phyloP scores from a whole-genome alignment of 1,140 invertebrate genomes.

The Scylla paramamosain region DNA sequence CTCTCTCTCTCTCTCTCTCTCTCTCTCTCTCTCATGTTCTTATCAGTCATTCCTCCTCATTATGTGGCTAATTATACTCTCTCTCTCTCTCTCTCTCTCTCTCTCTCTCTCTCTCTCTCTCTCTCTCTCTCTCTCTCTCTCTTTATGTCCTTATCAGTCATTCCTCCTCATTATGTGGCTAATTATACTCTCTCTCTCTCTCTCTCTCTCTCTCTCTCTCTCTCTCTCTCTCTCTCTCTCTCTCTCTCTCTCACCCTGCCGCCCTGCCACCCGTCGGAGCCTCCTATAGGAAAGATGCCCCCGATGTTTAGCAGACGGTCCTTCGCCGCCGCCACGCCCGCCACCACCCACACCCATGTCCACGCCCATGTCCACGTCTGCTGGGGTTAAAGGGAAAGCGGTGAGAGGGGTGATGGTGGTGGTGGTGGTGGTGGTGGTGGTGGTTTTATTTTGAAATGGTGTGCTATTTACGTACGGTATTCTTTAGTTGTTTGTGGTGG shows the following conservation, averaged over 20 bases:
- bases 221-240: background rate
- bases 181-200: no score
- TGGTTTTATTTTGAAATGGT: background rate
- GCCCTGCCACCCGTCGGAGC: constrained; percentile 97
- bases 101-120: background rate
- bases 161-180: no score
- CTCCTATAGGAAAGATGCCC: constrained; percentile 97
- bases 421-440: background rate
- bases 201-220: no score
- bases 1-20: background rate
- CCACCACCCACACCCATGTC: constrained; percentile 36
- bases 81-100: constrained; percentile 20
- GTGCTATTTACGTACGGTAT: no score
- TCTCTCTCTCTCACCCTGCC: constrained; percentile 84
- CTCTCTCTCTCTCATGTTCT: background rate
- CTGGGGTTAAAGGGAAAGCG: no score
- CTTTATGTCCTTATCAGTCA: background rate
- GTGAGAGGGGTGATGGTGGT: background rate
- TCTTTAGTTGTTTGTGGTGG: no score
- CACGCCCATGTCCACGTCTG: constrained; percentile 60
- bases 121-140: constrained; percentile 10
- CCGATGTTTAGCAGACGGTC: constrained; percentile 92
- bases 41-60: no score
- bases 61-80: no score
- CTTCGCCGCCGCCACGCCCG: background rate